Evolutionary conservation across 2,797 vertebrate genomes (phyloP), one percentile per base, ranked within the genome.

Genomic region (Apogon hyalosoma): DNA sequence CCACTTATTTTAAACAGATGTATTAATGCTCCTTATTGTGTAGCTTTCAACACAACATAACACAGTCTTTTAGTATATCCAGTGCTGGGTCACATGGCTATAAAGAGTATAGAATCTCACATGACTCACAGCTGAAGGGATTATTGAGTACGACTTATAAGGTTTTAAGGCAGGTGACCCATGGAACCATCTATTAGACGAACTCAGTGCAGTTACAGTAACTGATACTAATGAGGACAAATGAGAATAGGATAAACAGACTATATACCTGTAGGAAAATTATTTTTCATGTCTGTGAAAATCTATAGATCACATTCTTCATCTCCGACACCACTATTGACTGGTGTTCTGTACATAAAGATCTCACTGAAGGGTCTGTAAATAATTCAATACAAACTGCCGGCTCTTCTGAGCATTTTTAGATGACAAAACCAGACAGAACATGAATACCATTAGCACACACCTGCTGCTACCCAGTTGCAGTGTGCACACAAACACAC

Each of bases 41-140:
- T 53, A 72, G 61, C 33, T 36, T 59, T 70, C 13, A 21, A 51
- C 45, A n/a, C 49, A 53, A 39, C 14, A 53, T 14, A 74, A 18
- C 46, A 59, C 28, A 58, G 11, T 58, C 59, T 65, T 8, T 47
- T 28, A 10, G 3, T 6, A 46, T 38, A 31, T 62, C 46, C 50
- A 15, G 2, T 10, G 46, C 59, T 68, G 73, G 41, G 59, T 73
- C 70, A 62, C 28, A 46, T 10, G 40, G 38, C 72, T 60, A 12
- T 55, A 73, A 62, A 69, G 47, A 61, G 51, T 50, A 39, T 56
- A 64, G 64, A 39, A 69, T 48, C 67, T 82, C 79, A 83, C 74
- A 80, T 87, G 66, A 65, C 68, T 61, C 42, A 79, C 74, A 77
- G 81, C 48, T 45, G 41, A 9, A 72, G 1, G 77, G 84, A 83